Base-by-base conservation (phyloP, 2,888 invertebrate species). In the Caenorhabditis imperialis region DNA sequence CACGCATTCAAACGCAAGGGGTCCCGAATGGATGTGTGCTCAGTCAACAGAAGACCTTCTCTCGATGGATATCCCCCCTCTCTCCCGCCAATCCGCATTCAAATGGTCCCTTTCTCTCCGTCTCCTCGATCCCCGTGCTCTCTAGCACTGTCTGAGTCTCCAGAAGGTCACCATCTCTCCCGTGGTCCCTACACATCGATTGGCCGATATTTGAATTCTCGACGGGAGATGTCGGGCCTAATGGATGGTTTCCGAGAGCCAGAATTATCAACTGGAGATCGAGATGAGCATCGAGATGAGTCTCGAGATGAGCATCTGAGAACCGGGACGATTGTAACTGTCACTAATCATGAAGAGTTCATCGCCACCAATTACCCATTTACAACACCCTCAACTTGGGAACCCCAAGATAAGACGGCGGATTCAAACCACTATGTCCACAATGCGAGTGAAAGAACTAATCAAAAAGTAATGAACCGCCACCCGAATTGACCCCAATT, bases 381-480 rank as follows among this genome's bases (percentile, higher is more conserved):
- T 30, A 30, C 30, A 10, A 6, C 30, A 30, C 30, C 30, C 30
- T 30, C 6, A 30, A 30, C 10, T n/a, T n/a, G 27, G 27, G 45
- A 45, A 45, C 25, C 25, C 45, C 25, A 14, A n/a, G 33, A 48
- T 30, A 48, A 48, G 6, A n/a, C 27, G 14, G 23, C 30, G 38
- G 37, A 40, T 45, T 27, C 16, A 22, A 35, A 57, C 55, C 62
- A 45, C 55, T 57, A 65, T 42, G 57, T 57, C 65, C 50, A 65
- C 65, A 65, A 55, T 48, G 30, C 6, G 10, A 10, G 55, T 50
- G 42, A 55, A 42, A 42, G 42, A 30, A 65, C 50, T 65, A 65
- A 65, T 65, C 65, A 65, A 65, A 65, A 65, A 65, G 65, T 65
- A 65, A 65, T 65, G 65, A 57, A 65, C 65, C 65, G 65, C 63